These are phyloP conservation scores for Eidolon dupreanum DNA, from an alignment of 2,797 vertebrate genomes.

Conservation along the genomic window DNA sequence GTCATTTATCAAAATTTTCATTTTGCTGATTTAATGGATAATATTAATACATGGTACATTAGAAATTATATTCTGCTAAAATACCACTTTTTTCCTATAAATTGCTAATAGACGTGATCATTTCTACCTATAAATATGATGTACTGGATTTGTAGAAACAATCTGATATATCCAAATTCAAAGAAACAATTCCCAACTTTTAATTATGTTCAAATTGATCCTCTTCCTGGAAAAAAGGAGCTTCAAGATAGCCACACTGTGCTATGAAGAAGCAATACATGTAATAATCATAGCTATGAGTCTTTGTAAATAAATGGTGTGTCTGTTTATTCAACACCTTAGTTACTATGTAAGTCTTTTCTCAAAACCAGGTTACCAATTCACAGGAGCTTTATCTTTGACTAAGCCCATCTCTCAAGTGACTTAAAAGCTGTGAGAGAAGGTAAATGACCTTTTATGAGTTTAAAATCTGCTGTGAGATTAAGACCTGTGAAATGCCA, in stretches of 20 bases:
- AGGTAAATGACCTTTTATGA: not conserved
- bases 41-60: not conserved
- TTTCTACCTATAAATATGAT: not conserved
- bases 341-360: slow-evolving; percentile 57
- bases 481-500: not conserved
- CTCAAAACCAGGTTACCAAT: slow-evolving; percentile 59
- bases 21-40: slow-evolving; percentile 19
- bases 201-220: slow-evolving; percentile 38
- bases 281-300: not conserved
- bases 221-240: not conserved
- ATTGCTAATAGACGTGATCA: not conserved
- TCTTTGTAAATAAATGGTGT: slow-evolving; percentile 31
- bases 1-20: slow-evolving; percentile 20
- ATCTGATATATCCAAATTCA: not conserved
- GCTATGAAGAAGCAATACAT: not conserved
- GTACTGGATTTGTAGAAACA: not conserved
- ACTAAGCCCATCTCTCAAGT: slow-evolving; percentile 42
- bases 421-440: slow-evolving; percentile 37
- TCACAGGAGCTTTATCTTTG: slow-evolving; percentile 49
- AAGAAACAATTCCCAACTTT: slow-evolving; percentile 1
- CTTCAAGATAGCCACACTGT: not conserved
- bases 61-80: not conserved
- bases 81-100: not conserved
- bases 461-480: slow-evolving; percentile 20
- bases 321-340: slow-evolving; percentile 62